Base-by-base conservation (phyloP, 2,888 invertebrate species). In the Charanyca ferruginea region DNA sequence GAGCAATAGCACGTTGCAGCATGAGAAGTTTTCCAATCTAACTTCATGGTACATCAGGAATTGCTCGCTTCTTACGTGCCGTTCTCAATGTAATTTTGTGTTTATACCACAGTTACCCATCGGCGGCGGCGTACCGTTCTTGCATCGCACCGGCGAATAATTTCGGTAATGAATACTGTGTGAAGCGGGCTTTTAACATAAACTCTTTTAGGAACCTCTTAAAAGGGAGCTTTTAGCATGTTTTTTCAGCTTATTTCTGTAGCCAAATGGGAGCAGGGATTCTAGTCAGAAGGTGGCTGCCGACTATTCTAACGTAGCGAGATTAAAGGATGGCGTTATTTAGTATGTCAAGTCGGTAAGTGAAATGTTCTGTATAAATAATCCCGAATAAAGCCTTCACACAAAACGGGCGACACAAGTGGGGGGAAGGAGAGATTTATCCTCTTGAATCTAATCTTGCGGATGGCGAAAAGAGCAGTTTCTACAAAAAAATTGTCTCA, bases 391-490 rank as follows among this genome's bases (percentile, higher is more conserved):
- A 92, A 93, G 93, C 90, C 91, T 90, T 91, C 90, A 91, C 89
- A 92, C 91, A 93, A 91, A 92, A 90, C 87, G 91, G 89, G 89
- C 83, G 89, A 91, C 90, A 89, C 90, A 85, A 91, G 90, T 86
- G 89, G 89, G 89, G 87, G 90, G 89, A 87, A 88, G 85, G 87
- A 89, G 87, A 93, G 93, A 95, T 94, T 94, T 95, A 95, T 94
- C 90, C 92, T 86, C 91, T 91, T 89, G 93, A 93, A 94, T 94
- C 91, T 94, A 94, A 94, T 94, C 93, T 94, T 92, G 92, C 84
- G 93, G 91, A 93, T 94, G 90, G 92, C 87, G 90, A 92, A 93
- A 92, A 90, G 91, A 93, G 91, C 91, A 91, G 90, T 91, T 91
- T 90, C 84, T 89, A 90, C 89, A 91, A 91, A 92, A 91, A 91